A percentile compares a stretch with the other conserved stretches of the same genome.
phyloP scores from a whole-genome alignment of 2,888 invertebrate genomes.

The Eledona agricola region DNA sequence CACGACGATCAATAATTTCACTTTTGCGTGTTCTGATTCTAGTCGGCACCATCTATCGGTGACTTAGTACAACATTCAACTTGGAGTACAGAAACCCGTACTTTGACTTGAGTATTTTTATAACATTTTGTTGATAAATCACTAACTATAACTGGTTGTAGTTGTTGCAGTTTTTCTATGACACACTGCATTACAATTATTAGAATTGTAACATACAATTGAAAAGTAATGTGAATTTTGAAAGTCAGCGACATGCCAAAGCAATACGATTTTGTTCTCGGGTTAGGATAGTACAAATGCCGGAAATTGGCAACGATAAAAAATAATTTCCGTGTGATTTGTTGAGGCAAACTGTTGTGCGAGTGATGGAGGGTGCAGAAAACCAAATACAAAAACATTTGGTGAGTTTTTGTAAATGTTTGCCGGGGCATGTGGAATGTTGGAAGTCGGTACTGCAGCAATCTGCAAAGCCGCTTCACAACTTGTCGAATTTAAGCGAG shows the following conservation, averaged over 20 bases:
- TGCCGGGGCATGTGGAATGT: slow-evolving; percentile 64
- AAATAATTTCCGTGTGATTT: neutral
- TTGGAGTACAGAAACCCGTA: slow-evolving; percentile 2
- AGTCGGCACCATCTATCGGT: slow-evolving; percentile 4
- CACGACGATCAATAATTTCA: slow-evolving; percentile 48
- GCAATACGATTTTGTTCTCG: no score
- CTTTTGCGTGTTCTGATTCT: slow-evolving; percentile 46
- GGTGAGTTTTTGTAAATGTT: slow-evolving; percentile 65
- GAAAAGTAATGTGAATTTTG: no score
- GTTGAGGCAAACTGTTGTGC: no score
- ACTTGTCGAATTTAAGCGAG: slow-evolving; percentile 66
- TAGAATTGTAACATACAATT: no score
- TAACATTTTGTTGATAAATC: no score
- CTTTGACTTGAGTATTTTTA: no score
- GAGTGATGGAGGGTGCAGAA: slow-evolving; percentile 42
- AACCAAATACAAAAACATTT: slow-evolving; percentile 65
- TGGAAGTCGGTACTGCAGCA: slow-evolving; percentile 65
- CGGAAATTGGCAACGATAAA: neutral
- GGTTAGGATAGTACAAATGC: no score
- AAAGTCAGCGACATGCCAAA: no score
- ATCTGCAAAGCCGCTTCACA: slow-evolving; percentile 64
- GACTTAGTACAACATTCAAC: no score
- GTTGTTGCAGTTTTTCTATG: no score
- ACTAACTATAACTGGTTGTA: no score
- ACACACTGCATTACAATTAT: no score